Base-by-base conservation (phyloP, 2,888 invertebrate species). In the Agrotis clavis region DNA sequence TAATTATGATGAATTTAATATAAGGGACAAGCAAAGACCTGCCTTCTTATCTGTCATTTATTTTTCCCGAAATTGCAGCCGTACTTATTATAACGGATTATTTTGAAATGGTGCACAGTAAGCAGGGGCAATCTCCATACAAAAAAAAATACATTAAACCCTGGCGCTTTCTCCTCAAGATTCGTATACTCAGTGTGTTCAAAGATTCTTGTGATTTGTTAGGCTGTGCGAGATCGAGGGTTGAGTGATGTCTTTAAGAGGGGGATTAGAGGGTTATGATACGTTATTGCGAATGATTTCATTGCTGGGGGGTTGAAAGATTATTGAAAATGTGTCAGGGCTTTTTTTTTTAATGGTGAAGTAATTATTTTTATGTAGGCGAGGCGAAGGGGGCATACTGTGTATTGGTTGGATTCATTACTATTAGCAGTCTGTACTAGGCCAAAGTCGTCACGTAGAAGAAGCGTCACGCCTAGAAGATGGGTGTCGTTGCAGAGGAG, bases 271-370 rank as follows among this genome's bases (percentile, higher is more conserved):
- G 65, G 62, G 57, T 62, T 53, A 53, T 77, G 76, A 76, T 77
- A 76, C 61, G 71, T 76, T 76, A 76, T 77, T 77, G 71, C 71
- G 57, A 71, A 75, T 75, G 74, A 75, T 76, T 76, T 62, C 19
- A 56, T 76, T 76, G 64, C 54, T 30, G n/a, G 18, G 5, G 30
- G 54, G 45, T 53, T 68, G 41, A 16, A 51, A 69, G 19, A 53
- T 68, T 69, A 69, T 65, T 51, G 54, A 51, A 65, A 77, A 21
- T 56, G 35, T 70, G 70, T 71, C 54, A 77, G 56, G 13, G 1
- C 0, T 61, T 35, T 63, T 69, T 74, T 45, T 45, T 19, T 50
- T n/a, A 25, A 61, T 4, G 4, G 2, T 13, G 18, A 45, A n/a
- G 11, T 50, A 41, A 7, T 56, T 45, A 41, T 62, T 25, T 14